phyloP scores from a whole-genome alignment of 2,888 invertebrate species.

The Hypomecis punctinalis region DNA sequence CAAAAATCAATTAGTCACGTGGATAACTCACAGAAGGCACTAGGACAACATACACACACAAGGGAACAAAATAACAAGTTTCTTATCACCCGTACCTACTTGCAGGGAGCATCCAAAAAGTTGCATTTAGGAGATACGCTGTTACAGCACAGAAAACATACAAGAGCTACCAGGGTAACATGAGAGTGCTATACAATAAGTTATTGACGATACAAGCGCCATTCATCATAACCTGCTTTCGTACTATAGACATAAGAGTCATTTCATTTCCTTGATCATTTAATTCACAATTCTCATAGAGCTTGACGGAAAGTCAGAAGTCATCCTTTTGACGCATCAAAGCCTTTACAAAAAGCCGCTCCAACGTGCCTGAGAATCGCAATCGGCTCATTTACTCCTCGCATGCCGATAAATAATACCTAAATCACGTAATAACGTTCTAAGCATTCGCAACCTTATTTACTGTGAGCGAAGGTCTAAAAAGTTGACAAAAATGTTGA shows the following conservation, averaged over 20 bases:
- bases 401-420: slow-evolving; percentile 26
- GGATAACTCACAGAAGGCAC: too few relatives aligned
- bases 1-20: too few relatives aligned
- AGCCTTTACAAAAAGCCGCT: slow-evolving; percentile 13
- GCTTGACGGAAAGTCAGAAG: background rate
- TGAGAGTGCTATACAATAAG: background rate
- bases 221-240: too few relatives aligned
- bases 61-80: too few relatives aligned
- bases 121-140: background rate
- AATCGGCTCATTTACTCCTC: slow-evolving; percentile 57
- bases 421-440: background rate
- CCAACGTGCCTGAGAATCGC: slow-evolving; percentile 58
- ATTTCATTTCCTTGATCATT: too few relatives aligned
- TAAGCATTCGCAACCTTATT: background rate
- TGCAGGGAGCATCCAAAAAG: too few relatives aligned
- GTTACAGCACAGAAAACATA: slow-evolving; percentile 3
- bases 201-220: too few relatives aligned
- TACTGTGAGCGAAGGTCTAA: background rate
- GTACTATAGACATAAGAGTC: too few relatives aligned
- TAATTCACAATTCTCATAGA: too few relatives aligned
- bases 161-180: slow-evolving; percentile 10
- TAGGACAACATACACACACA: too few relatives aligned
- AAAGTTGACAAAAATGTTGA: background rate
- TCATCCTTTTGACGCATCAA: background rate
- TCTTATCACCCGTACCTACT: too few relatives aligned